Evolutionary conservation across 2,888 invertebrate genomes (phyloP).

Genomic region (Prenolepis imparis): DNA sequence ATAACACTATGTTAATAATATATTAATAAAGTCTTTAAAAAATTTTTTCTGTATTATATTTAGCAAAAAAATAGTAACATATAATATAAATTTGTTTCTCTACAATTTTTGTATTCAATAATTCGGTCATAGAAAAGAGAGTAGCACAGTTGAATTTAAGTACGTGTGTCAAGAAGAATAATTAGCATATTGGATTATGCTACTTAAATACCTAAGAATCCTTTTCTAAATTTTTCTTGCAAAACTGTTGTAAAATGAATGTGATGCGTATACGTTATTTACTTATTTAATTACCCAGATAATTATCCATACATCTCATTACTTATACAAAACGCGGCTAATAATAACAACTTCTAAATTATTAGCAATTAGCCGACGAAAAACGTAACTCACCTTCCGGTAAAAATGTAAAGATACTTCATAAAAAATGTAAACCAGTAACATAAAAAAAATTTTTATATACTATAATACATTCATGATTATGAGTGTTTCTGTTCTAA

Average conservation of each 20-base stretch:
- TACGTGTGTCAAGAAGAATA: background rate
- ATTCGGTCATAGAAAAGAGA: background rate
- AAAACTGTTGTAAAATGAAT: background rate
- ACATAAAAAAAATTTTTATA: background rate
- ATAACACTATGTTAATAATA: background rate
- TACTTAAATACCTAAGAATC: background rate
- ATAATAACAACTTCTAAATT: background rate
- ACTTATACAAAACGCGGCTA: background rate
- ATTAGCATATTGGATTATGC: background rate
- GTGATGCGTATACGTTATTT: background rate
- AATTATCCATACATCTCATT: background rate
- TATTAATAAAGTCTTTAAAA: background rate
- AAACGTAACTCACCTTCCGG: background rate
- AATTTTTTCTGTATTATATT: background rate
- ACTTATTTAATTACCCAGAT: background rate
- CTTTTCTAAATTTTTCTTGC: background rate
- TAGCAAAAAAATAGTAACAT: background rate
- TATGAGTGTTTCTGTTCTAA: no score
- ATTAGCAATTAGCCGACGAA: background rate
- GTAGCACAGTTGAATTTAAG: background rate
- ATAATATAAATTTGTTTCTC: background rate
- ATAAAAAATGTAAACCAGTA: background rate
- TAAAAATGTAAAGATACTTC: background rate
- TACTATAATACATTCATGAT: background rate
- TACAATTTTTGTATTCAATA: background rate